Evolutionary conservation across 2,888 invertebrate species (phyloP), one percentile per base, ranked within the genome.

Genomic region (Willowsia nigromaculata): DNA sequence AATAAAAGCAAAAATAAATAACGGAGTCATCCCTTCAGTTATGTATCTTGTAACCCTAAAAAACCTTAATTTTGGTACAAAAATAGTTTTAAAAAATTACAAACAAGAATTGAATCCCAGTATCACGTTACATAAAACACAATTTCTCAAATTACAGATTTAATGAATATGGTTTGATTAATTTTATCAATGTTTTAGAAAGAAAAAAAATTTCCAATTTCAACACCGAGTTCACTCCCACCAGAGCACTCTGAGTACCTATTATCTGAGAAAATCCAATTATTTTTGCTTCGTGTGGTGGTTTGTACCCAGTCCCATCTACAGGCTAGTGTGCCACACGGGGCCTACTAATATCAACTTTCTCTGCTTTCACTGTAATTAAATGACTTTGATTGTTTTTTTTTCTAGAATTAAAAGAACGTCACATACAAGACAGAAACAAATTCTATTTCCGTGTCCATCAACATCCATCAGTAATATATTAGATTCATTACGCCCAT

Each of bases 81-180:
- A 13, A 2, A n/a, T 50, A 5, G n/a, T 18, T 50, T 7, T 59
- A 25, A 59, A 59, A 25, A 3, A 22, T n/a, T n/a, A n/a, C n/a
- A n/a, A n/a, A n/a, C n/a, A n/a, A n/a, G n/a, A n/a, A n/a, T n/a
- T n/a, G n/a, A n/a, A n/a, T n/a, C 25, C 59, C 15, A 13, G 15
- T 15, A 6, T 15, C 27, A 74, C 74, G 9, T 27, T 4, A 27
- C 9, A 47, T 25, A 37, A 4, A 37, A 68, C 68, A 18, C 37
- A 68, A 47, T 25, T 74, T 74, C 13, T 74, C 47, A 43, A 27
- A 78, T 78, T 53, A 78, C 33, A 56, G 9, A 27, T 15, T 78
- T 53, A 56, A 78, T 76, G 76, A 76, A 76, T n/a, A n/a, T 47
- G 30, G 18, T 78, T 56, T 56, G 33, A 78, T 78, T 78, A 78